Evolutionary conservation across 2,113 vertebrate species (phyloP).

Genomic region (Burhinus oedicnemus): DNA sequence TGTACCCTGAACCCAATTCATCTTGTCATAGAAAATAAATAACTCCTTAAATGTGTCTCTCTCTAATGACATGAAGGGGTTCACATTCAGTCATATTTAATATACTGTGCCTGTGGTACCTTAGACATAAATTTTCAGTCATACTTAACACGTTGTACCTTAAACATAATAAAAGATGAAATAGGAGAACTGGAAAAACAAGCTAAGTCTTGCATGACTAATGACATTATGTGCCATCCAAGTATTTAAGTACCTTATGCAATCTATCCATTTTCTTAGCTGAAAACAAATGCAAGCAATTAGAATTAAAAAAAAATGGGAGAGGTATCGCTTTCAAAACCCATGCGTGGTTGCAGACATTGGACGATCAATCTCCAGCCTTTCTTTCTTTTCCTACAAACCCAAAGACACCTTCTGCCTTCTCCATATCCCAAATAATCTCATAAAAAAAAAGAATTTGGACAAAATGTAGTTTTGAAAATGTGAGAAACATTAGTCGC

Average conservation of each 20-base stretch:
- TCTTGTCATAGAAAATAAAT: neutral
- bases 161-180: neutral
- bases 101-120: neutral
- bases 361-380: accelerated
- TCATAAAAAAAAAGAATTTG: neutral
- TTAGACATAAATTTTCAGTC: neutral
- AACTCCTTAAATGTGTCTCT: neutral
- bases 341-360: neutral
- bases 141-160: neutral
- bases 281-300: neutral
- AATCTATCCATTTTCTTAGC: neutral
- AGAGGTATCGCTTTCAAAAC: neutral
- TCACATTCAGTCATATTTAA: neutral
- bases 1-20: neutral
- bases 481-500: neutral
- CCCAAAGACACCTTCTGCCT: neutral
- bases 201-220: constrained; percentile 1
- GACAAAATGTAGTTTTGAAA: neutral
- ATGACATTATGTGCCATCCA: neutral
- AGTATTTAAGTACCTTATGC: neutral
- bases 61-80: neutral
- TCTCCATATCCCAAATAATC: neutral
- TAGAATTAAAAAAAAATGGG: neutral
- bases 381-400: neutral
- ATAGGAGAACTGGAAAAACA: constrained; percentile 11